Percentiles rank a stretch among this genome's conserved stretches.
phyloP scores from a whole-genome alignment of 2,113 vertebrate genomes.

The Fregata magnificens region DNA sequence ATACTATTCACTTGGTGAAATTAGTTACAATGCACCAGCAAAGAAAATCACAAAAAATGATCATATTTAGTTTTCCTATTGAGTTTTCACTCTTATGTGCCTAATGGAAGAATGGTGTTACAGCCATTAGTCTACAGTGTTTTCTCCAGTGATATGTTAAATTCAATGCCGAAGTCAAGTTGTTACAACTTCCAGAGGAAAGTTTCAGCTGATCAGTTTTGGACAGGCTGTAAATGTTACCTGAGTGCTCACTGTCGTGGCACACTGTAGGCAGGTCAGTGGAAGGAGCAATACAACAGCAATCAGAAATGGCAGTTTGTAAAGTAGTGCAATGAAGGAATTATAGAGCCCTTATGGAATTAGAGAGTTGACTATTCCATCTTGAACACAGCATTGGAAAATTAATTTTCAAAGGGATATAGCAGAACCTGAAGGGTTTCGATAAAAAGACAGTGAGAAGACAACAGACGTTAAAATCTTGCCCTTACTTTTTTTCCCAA shows the following conservation, averaged over 20 bases:
- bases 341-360: not conserved
- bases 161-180: not conserved
- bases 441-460: not conserved
- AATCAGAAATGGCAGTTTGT: not conserved
- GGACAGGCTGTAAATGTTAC: not conserved
- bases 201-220: not conserved
- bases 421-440: not conserved
- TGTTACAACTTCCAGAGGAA: not conserved
- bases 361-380: not conserved
- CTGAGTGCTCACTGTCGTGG: not conserved
- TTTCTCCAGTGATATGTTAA: not conserved
- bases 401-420: not conserved
- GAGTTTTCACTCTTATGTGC: not conserved
- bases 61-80: not conserved
- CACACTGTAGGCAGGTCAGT: not conserved
- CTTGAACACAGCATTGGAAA: not conserved
- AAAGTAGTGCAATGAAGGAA: not conserved
- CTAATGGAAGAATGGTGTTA: not conserved
- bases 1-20: not conserved
- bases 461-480: not conserved
- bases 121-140: not conserved
- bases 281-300: not conserved
- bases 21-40: not conserved
- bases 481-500: not conserved
- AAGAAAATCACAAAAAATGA: not conserved